phyloP scores from a whole-genome alignment of 1,140 invertebrate species.

The Goniozus legneri region DNA sequence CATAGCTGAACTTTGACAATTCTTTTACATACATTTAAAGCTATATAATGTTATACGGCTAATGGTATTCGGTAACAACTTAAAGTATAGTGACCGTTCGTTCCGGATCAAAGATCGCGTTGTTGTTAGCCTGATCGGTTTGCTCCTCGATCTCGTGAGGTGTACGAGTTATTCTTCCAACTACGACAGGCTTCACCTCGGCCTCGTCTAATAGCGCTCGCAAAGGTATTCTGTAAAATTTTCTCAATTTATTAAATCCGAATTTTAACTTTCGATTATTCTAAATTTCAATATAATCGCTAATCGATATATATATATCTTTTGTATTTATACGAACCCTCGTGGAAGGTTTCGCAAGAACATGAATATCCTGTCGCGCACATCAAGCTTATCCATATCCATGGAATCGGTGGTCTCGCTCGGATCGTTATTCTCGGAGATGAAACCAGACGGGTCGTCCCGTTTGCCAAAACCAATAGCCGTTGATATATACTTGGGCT shows the following conservation, averaged over 20 bases:
- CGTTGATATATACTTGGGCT: background rate
- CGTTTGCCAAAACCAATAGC: constrained; percentile 1
- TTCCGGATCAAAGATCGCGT: background rate
- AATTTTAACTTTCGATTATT: background rate
- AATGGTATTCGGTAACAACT: background rate
- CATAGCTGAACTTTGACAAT: background rate
- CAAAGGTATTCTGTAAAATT: background rate
- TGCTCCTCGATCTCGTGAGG: background rate
- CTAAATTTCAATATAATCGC: background rate
- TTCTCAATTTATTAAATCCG: background rate
- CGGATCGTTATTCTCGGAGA: too few relatives aligned
- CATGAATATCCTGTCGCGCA: background rate
- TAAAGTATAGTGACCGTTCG: background rate
- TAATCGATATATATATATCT: background rate
- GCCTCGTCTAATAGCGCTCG: background rate
- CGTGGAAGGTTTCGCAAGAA: background rate
- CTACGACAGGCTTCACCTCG: background rate
- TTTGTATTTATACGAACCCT: background rate
- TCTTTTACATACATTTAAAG: background rate
- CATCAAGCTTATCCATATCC: background rate
- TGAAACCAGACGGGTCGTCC: background rate
- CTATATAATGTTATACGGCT: background rate
- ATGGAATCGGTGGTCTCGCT: background rate
- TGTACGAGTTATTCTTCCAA: background rate
- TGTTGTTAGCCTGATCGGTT: background rate